These are phyloP conservation scores for Polydesmus complanatus DNA, from an alignment of 2,888 invertebrate species.

Conservation along the genomic window DNA sequence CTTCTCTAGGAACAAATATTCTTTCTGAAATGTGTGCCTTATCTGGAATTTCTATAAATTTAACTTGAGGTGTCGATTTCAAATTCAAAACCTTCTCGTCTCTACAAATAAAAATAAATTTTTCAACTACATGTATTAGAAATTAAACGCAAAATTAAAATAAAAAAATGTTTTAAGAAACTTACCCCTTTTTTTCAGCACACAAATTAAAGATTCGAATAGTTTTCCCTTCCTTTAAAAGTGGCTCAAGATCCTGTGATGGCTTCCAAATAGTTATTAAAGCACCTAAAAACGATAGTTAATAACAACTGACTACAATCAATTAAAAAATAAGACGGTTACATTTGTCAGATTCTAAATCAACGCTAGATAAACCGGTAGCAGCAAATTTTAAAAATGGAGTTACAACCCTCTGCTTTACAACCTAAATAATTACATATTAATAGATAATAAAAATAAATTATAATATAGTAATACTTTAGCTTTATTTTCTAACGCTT, in stretches of 20 bases:
- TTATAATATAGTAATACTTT: too few relatives aligned
- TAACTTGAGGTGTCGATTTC: conserved; percentile 1
- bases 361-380: conserved; percentile 1
- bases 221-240: conserved; percentile 3
- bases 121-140: background rate
- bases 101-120: background rate
- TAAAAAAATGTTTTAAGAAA: background rate
- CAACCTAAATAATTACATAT: conserved; percentile 1
- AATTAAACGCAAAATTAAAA: background rate
- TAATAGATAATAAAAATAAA: too few relatives aligned
- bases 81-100: background rate
- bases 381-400: conserved; percentile 6
- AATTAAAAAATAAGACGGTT: too few relatives aligned
- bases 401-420: background rate
- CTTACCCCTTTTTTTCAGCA: conserved; percentile 5
- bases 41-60: background rate
- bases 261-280: conserved; percentile 58
- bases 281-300: conserved; percentile 30
- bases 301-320: too few relatives aligned
- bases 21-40: background rate
- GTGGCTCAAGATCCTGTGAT: conserved; percentile 39
- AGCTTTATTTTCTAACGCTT: background rate
- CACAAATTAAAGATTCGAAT: background rate
- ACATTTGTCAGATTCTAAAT: too few relatives aligned
- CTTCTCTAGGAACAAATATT: background rate